These are phyloP conservation scores for Augiades crinisus DNA, from an alignment of 2,888 invertebrate genomes.

Conservation along the genomic window DNA sequence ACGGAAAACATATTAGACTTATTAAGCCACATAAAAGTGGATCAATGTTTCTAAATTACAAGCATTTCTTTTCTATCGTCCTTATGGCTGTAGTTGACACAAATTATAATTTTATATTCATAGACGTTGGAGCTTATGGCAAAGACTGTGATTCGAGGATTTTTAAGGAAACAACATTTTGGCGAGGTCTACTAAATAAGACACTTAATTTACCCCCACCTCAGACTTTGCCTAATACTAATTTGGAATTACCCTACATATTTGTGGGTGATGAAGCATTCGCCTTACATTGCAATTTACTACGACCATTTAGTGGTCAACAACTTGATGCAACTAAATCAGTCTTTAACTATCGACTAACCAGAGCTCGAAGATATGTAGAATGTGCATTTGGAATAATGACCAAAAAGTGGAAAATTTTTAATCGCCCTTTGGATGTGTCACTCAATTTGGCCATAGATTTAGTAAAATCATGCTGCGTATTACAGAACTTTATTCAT, in stretches of 20 bases:
- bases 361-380: conserved; percentile 12
- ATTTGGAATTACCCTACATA: conserved; percentile 11
- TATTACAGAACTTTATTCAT: conserved; percentile 5
- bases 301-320: conserved; percentile 28
- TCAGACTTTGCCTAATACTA: conserved; percentile 2
- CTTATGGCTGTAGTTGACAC: conserved; percentile 37
- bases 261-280: conserved; percentile 32
- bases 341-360: conserved; percentile 29
- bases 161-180: conserved; percentile 12
- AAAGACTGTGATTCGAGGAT: conserved; percentile 29
- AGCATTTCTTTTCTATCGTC: conserved; percentile 35
- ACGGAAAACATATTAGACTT: conserved; percentile 40
- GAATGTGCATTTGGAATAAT: neutral
- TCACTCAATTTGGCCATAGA: neutral
- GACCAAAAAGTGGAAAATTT: neutral
- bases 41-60: conserved; percentile 37
- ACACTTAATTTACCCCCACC: conserved; percentile 21
- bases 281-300: conserved; percentile 15
- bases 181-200: conserved; percentile 15
- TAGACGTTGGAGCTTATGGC: conserved; percentile 33
- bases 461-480: conserved; percentile 1
- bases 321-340: conserved; percentile 21
- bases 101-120: conserved; percentile 37
- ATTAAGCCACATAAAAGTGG: conserved; percentile 35
- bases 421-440: neutral